Base-by-base conservation (phyloP, 2,888 invertebrate species). In the Drosophila borealis region DNA sequence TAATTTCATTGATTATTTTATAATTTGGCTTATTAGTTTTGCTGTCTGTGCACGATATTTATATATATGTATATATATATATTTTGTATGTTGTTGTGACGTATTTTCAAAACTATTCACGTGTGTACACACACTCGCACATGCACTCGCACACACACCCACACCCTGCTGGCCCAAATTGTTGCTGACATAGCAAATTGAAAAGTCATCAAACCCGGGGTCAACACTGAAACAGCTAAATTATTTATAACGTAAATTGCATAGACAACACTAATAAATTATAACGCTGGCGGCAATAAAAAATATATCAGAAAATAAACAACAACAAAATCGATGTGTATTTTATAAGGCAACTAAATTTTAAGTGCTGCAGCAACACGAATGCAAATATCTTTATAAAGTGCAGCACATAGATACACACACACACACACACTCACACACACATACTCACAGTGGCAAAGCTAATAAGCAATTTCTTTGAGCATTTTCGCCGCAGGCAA, bases 381-480 rank as follows among this genome's bases (percentile, higher is more conserved):
- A 42, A 36, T 44, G 54, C 37, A 56, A 53, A 54, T 60, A 53
- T 49, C 42, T 49, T 57, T 69, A 59, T 51, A 72, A 59, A 67
- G 39, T 73, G 60, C 68, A 68, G 3, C 34, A 45, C 21, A 34
- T 19, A 44, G n/a, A 21, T 8, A 37, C 17, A 42, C 14, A 33
- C 53, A 37, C 50, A 14, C 39, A 34, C 37, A 48, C 17, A 42
- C 17, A 25, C 14, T 10, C 4, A 19, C 25, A 39, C 14, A 8
- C 39, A 25, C 11, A 11, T 21, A 34, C 19, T n/a, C 17, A 45
- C 21, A 53, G 67, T 57, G 60, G 55, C 68, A 80, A 74, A 82
- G 83, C 78, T 82, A 83, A 88, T 84, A 82, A 86, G 78, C 70
- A 71, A 74, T 67, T 73, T 70, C 60, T 78, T 78, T 74, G 64